A percentile compares a stretch with the other conserved stretches of the same genome.
These are phyloP conservation scores for Aphelinus atriplicis DNA, from an alignment of 1,140 invertebrate genomes.

Conservation along the genomic window DNA sequence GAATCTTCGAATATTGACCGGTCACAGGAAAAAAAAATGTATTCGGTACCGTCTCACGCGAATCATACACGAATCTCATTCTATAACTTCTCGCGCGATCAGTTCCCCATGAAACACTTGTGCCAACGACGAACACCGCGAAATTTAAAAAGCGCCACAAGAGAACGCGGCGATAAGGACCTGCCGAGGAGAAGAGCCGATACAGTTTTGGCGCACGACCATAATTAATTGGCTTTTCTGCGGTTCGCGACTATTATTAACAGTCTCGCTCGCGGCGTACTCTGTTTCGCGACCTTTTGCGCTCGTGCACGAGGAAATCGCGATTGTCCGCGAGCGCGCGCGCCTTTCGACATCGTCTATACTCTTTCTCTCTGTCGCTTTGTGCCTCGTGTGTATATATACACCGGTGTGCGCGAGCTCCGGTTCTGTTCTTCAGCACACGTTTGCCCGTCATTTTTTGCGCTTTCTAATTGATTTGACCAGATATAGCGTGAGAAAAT, in stretches of 20 bases:
- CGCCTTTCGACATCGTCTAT: conserved; percentile 9
- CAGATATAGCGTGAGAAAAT: conserved; percentile 19
- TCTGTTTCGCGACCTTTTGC: conserved; percentile 4
- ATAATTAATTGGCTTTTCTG: neutral
- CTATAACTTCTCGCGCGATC: no score
- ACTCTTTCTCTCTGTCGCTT: no score
- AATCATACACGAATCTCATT: no score
- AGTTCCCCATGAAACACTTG: no score
- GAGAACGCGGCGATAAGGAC: no score
- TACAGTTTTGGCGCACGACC: neutral
- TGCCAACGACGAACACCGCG: no score
- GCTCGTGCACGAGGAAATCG: conserved; percentile 5
- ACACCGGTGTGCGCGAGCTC: no score
- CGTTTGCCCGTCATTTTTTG: conserved; percentile 17
- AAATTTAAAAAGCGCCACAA: no score
- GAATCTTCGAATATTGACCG: no score
- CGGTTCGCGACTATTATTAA: neutral
- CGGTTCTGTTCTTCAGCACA: neutral
- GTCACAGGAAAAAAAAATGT: no score
- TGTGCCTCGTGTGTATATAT: neutral
- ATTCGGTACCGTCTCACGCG: no score
- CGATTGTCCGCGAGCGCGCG: neutral
- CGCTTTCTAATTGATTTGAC: conserved; percentile 18
- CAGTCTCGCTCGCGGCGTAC: conserved; percentile 3
- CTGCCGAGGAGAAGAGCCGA: no score